A percentile compares a stretch with the other conserved stretches of the same genome.
Evolutionary conservation across 2,113 vertebrate species (phyloP).

Genomic region (Cyanistes caeruleus): DNA sequence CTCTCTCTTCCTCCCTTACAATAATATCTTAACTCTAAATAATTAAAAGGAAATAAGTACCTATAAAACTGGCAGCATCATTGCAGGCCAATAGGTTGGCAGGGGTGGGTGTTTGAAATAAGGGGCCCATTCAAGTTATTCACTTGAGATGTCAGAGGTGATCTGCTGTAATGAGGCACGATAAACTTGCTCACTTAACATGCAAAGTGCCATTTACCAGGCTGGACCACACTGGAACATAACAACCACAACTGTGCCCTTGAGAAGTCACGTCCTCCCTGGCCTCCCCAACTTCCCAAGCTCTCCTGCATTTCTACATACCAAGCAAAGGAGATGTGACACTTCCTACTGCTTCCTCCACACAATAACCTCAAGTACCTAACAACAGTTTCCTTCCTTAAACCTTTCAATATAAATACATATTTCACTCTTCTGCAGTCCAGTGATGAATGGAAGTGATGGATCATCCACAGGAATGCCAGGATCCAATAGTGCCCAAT

Average conservation of each 20-base stretch:
- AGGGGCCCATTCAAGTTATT: neutral
- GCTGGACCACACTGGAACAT: neutral
- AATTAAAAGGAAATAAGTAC: conserved; percentile 25
- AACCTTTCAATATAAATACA: neutral
- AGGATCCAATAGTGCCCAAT: neutral
- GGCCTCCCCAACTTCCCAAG: neutral
- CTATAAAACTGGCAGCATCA: neutral
- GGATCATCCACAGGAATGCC: neutral
- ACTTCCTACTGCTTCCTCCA: neutral
- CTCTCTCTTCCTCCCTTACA: neutral
- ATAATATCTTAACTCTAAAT: neutral
- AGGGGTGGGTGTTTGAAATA: neutral
- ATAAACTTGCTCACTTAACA: neutral
- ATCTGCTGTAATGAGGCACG: neutral
- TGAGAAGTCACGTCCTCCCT: neutral
- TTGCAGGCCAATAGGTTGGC: neutral
- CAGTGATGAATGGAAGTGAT: neutral
- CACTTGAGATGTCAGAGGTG: conserved; percentile 8
- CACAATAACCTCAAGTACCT: neutral
- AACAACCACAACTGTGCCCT: neutral
- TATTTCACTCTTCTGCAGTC: neutral
- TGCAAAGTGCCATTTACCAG: neutral
- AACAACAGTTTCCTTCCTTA: neutral
- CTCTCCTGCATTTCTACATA: neutral
- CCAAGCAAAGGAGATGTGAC: neutral